A percentile compares a stretch with the other conserved stretches of the same genome.
These are phyloP conservation scores for Dolichallabes microphthalmus DNA, from an alignment of 2,113 vertebrate species.

Conservation along the genomic window DNA sequence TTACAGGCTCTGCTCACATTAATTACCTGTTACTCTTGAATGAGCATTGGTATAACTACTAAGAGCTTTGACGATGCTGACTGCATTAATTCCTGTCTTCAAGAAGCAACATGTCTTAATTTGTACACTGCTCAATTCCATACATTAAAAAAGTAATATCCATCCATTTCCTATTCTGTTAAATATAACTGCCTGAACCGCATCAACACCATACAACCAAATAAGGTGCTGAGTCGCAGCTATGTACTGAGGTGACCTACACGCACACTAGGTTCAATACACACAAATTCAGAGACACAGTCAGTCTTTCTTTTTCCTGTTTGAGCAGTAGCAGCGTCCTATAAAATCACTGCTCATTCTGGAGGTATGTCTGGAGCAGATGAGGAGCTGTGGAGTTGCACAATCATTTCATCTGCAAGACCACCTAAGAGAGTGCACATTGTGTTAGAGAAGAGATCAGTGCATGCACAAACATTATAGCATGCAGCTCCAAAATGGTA, in stretches of 20 bases:
- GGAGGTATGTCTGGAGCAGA: background rate
- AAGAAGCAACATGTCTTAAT: background rate
- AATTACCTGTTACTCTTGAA: constrained; percentile 4
- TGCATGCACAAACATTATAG: background rate
- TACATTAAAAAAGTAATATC: background rate
- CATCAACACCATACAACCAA: background rate
- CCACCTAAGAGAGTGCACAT: constrained; percentile 74
- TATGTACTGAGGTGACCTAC: background rate
- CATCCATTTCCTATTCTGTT: background rate
- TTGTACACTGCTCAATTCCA: background rate
- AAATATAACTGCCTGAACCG: background rate
- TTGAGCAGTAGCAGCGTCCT: background rate
- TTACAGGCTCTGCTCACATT: constrained; percentile 12
- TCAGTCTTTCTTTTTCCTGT: background rate
- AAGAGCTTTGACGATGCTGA: background rate
- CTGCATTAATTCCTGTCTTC: background rate
- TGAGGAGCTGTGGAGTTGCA: background rate
- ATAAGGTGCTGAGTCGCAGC: background rate
- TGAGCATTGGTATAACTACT: background rate
- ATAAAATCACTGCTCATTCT: constrained; percentile 4
- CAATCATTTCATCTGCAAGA: constrained; percentile 83
- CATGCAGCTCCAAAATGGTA: background rate
- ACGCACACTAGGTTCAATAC: background rate
- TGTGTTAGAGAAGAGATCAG: constrained; percentile 15
- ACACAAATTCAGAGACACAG: background rate